Percentiles rank a stretch among this genome's conserved stretches.
phyloP scores from a whole-genome alignment of 1,140 invertebrate genomes.

The Pararge aegeria region DNA sequence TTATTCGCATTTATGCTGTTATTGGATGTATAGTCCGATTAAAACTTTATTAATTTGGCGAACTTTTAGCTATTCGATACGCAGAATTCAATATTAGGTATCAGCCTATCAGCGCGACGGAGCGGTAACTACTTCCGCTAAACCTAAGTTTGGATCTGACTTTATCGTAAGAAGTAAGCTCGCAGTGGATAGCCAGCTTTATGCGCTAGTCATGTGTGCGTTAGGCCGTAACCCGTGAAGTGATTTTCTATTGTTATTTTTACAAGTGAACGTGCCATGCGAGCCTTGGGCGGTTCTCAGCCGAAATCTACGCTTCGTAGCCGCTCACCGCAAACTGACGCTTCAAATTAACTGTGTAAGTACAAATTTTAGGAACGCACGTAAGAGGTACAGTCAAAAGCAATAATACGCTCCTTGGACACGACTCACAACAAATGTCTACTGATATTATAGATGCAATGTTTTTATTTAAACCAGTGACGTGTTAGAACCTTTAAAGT shows the following conservation, averaged over 20 bases:
- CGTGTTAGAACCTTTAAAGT: no score
- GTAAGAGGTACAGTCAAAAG: background rate
- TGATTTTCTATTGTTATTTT: conserved; percentile 57
- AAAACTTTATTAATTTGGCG: no score
- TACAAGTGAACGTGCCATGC: conserved; percentile 43
- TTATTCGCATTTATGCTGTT: no score
- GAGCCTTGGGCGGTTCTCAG: conserved; percentile 62
- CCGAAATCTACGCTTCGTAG: conserved; percentile 51
- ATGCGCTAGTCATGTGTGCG: conserved; percentile 9
- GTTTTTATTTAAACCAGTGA: background rate
- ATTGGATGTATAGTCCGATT: no score
- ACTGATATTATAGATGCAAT: background rate
- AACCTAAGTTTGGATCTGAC: no score
- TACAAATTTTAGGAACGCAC: conserved; percentile 31
- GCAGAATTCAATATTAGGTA: no score
- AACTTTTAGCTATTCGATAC: no score
- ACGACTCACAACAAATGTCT: background rate
- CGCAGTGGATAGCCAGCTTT: background rate
- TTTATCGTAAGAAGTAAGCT: no score
- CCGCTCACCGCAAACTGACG: conserved; percentile 49
- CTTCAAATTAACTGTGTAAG: conserved; percentile 44
- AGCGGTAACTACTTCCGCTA: no score
- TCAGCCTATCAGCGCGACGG: no score
- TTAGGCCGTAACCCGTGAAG: conserved; percentile 34
- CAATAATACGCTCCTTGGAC: background rate